Evolutionary conservation across 2,113 vertebrate genomes (phyloP), one percentile per base, ranked within the genome.

Genomic region (Oreochromis niloticus): DNA sequence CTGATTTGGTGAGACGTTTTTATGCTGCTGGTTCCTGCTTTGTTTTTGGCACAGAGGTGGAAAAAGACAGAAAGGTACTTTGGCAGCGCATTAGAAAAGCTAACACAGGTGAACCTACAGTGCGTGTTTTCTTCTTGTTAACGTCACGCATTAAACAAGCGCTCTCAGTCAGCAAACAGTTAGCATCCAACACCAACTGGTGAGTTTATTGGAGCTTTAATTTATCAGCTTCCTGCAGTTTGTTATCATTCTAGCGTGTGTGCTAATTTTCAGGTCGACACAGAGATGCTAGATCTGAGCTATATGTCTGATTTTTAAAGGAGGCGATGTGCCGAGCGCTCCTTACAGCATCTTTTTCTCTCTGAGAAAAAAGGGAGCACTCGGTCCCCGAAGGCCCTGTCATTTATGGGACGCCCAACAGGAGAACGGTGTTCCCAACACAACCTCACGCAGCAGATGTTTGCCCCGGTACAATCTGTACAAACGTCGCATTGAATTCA

Each of bases 401-500:
- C 73, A 93, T 96, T 93, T 96, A 94, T 95, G 95, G 89, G 93
- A 92, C 92, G 92, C 92, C 91, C 85, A 84, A 92, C 91, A 61
- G 93, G 94, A 94, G 93, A 86, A 89, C 90, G 88, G 71, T 84
- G 68, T 94, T 96, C 95, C 93, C 89, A n/a, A 83, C 88, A 41
- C 88, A 91, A 87, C 95, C 94, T 94, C 87, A 85, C 34, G 4
- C 88, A 93, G 96, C 97, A 96, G 96, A 95, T 97, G 96, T 97
- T 96, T 96, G 91, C 94, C 95, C 89, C 50, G 68, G 78, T 95
- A 89, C 94, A 87, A 95, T 96, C 91, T 93, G 94, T 89, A 93
- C 93, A 93, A 89, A 95, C 43, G 92, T 96, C 92, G 94, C 90
- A 89, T 91, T 73, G 92, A 93, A 96, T 96, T 93, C 91, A 87